Evolutionary conservation across 2,888 invertebrate genomes (phyloP), one percentile per base, ranked within the genome.

Genomic region (Erannis defoliaria): DNA sequence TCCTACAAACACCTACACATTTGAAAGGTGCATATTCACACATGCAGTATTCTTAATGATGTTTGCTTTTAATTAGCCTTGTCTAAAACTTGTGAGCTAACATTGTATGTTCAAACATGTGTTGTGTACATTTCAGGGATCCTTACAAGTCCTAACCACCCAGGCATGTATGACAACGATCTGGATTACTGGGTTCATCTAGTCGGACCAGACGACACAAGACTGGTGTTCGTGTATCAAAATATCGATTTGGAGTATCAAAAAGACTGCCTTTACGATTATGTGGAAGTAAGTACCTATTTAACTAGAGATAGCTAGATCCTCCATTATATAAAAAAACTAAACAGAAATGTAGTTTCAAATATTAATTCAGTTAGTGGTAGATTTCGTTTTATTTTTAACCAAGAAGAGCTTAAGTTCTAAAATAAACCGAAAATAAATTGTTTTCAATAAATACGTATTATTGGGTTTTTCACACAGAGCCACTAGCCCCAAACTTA

Each of bases 231-330:
- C 56, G 94, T 95, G 72, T 96, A 96, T 80, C 92, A 94, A 46
- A 93, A 93, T 70, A 93, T 97, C 49, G 96, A 97, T 80, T 84
- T 97, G 61, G 97, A 97, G 84, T 91, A 94, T 55, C 97, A 97
- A 86, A 93, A 94, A 62, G 95, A 97, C 77, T 97, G 97, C 75
- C 93, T 97, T 1, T 97, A 97, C 81, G 97, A 97, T 84, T 97
- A 94, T 80, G 93, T 97, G 38, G 95, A 96, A 86, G 93, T 97
- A 70, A 88, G 89, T 64, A 45, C n/a, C n/a, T 18, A 23, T 1
- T 31, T 9, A 31, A 12, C 10, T 31, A 10, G 9, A 2, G 2
- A 5, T 9, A 10, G n/a, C n/a, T n/a, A n/a, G n/a, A n/a, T n/a
- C n/a, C n/a, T n/a, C n/a, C n/a, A n/a, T n/a, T n/a, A n/a, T n/a